phyloP scores from a whole-genome alignment of 2,797 vertebrate genomes.

The Cercopithecus hamlyni region DNA sequence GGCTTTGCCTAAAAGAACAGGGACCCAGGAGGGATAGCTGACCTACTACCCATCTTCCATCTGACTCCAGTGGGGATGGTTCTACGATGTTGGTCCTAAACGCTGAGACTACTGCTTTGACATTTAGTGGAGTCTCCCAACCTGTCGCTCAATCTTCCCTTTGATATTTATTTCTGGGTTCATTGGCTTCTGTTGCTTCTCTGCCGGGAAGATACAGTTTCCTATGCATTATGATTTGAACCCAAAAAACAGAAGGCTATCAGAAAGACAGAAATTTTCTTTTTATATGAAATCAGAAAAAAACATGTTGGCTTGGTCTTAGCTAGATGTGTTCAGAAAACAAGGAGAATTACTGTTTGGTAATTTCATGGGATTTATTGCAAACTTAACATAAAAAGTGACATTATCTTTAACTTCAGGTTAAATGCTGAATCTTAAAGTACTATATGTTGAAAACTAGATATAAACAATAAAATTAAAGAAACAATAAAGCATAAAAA shows the following conservation, averaged over 20 bases:
- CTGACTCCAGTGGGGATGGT: not conserved
- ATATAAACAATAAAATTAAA: not conserved
- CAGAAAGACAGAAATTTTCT: not conserved
- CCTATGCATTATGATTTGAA: not conserved
- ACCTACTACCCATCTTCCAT: not conserved
- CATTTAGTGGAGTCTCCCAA: not conserved
- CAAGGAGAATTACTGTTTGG: not conserved
- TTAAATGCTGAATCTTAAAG: not conserved
- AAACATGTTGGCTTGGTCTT: not conserved
- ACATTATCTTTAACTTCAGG: not conserved
- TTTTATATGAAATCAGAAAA: not conserved
- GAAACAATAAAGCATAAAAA: not conserved
- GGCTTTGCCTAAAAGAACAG: not conserved
- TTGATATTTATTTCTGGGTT: not conserved
- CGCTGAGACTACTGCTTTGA: not conserved
- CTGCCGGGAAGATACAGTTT: not conserved
- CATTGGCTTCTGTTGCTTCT: not conserved
- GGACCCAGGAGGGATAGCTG: not conserved
- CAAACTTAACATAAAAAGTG: not conserved
- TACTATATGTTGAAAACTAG: not conserved
- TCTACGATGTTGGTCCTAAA: not conserved
- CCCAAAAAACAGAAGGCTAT: not conserved
- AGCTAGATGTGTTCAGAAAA: not conserved
- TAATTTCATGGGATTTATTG: not conserved
- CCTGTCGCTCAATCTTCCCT: not conserved